Evolutionary conservation across 2,888 invertebrate species (phyloP).

Genomic region (Apotomis betuletana): DNA sequence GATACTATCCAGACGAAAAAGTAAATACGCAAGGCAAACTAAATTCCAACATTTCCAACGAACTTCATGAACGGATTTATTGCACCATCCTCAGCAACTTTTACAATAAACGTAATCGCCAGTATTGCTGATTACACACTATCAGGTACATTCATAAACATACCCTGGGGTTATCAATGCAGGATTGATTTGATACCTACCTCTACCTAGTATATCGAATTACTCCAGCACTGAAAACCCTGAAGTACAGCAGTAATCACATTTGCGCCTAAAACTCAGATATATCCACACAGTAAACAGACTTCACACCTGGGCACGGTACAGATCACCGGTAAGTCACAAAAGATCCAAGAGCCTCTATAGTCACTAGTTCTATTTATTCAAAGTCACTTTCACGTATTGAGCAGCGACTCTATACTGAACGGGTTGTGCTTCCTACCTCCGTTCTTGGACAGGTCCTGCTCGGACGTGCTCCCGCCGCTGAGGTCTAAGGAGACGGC

Average conservation of each 20-base stretch:
- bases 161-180: no score
- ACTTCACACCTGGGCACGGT: constrained; percentile 28
- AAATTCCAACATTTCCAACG: no score
- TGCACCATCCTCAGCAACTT: no score
- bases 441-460: constrained; percentile 80
- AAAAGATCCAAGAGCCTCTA: constrained; percentile 66
- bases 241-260: background rate
- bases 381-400: constrained; percentile 84
- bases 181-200: no score
- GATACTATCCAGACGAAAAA: no score
- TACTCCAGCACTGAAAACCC: no score
- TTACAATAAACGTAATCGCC: no score
- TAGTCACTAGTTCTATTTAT: constrained; percentile 52
- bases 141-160: no score
- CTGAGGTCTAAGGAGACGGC: constrained; percentile 80
- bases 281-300: constrained; percentile 15
- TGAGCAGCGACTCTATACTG: constrained; percentile 94
- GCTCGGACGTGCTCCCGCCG: constrained; percentile 71
- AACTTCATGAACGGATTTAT: no score
- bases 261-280: background rate
- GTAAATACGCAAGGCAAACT: no score
- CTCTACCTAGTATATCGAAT: no score
- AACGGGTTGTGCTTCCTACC: constrained; percentile 91
- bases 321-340: constrained; percentile 54
- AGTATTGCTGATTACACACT: no score